These are phyloP conservation scores for Cataglyphis albicans DNA, from an alignment of 2,888 invertebrate genomes.

Conservation along the genomic window DNA sequence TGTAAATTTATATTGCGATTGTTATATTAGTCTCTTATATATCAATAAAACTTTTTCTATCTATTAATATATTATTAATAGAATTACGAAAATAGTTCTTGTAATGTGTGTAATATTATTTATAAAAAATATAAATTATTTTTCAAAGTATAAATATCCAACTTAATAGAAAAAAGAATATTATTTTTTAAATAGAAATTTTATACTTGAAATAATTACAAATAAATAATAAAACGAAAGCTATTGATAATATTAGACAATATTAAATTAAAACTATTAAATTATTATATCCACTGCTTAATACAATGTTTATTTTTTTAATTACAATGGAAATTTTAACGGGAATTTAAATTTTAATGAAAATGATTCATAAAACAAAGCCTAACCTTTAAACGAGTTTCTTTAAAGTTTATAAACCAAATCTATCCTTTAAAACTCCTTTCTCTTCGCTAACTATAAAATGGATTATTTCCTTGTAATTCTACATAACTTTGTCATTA, in stretches of 20 bases:
- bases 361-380: not conserved
- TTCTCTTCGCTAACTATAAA: slow-evolving; percentile 1
- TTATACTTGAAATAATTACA: not conserved
- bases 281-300: not conserved
- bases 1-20: slow-evolving; percentile 9
- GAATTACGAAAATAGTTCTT: not conserved
- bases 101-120: not conserved
- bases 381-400: not conserved
- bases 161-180: not conserved
- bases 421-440: not conserved
- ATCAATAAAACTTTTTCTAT: not conserved
- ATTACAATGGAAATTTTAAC: not conserved
- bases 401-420: not conserved
- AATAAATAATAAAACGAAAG: not conserved
- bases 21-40: not conserved
- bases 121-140: slow-evolving; percentile 5
- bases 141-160: not conserved
- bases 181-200: not conserved
- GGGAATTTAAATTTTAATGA: not conserved
- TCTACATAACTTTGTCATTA: slow-evolving; percentile 10
- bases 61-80: not conserved
- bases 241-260: not conserved
- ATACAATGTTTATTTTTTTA: not conserved
- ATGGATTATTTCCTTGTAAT: not conserved
- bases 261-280: slow-evolving; percentile 8